Base-by-base conservation (phyloP, 2,797 vertebrate species). In the Propithecus deckenii region DNA sequence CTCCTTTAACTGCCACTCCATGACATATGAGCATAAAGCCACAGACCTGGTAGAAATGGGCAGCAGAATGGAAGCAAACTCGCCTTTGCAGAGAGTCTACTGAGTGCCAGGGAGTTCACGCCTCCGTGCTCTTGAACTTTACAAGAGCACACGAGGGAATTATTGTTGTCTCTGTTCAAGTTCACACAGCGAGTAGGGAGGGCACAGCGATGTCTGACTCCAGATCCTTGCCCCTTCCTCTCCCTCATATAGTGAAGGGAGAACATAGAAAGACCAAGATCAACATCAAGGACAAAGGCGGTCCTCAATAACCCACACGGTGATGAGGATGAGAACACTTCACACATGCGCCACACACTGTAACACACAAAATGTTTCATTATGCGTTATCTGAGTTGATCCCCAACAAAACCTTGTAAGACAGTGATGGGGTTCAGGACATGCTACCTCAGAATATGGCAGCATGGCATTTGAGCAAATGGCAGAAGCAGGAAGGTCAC, bases 331-430 rank as follows among this genome's bases (percentile, higher is more conserved):
- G 22, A 32, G 59, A 46, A 32, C 79, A 43, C 2, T 0, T 2
- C 1, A 86, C 38, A 95, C 23, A 12, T 1, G 5, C 0, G 18
- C 32, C 3, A 4, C 57, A 38, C 23, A 17, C 3, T 6, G 28
- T 32, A 28, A 17, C 4, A 30, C 15, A 28, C 2, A 5, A 72
- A 79, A 32, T 8, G 12, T 12, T 15, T 5, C 28, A 4, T 14
- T 2, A 5, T 15, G 15, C 1, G 0, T 32, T 25, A 59, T 46
- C 83, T 65, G 55, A 79, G 52, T 30, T 15, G n/a, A 18, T 38
- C 76, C 41, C 74, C 74, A 30, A 41, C 7, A 46, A 59, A 81
- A 72, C 5, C 9, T 57, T 28, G 1, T 23, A 41, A 50, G 5
- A 38, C 22, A 48, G 25, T 32, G n/a, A 28, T 43, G 15, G 22